Conservation (phyloP, 2,888 invertebrate genomes). For the Phania funesta region DNA sequence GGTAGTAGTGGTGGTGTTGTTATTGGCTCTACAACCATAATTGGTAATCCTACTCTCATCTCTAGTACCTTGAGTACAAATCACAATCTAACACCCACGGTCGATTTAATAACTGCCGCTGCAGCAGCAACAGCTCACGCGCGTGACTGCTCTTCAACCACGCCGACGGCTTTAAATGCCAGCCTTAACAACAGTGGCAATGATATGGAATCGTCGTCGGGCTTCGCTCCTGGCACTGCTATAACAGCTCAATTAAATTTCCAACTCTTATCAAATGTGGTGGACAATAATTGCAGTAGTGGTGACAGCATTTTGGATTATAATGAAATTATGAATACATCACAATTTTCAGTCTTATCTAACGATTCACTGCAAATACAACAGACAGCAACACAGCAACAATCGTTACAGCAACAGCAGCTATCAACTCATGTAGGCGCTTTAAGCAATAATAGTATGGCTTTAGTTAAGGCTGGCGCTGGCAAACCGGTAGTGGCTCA, state of each 20-base stretch:
- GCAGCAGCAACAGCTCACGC: constrained; percentile 43
- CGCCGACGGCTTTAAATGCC: constrained; percentile 46
- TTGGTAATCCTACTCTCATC: constrained; percentile 74
- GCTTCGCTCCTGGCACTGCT: constrained; percentile 68
- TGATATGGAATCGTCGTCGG: constrained; percentile 71
- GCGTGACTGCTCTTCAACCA: constrained; percentile 43
- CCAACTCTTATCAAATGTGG: constrained; percentile 73
- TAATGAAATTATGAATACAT: constrained; percentile 80
- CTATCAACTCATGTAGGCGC: constrained; percentile 18
- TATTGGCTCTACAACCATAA: constrained; percentile 65
- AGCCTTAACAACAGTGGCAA: constrained; percentile 45
- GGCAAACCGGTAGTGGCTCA: constrained; percentile 73
- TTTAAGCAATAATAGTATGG: constrained; percentile 71
- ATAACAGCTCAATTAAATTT: constrained; percentile 77
- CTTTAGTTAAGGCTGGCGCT: constrained; percentile 66
- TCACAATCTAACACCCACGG: constrained; percentile 63
- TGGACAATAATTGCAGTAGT: constrained; percentile 50
- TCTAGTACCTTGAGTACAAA: constrained; percentile 72
- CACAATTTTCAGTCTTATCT: constrained; percentile 80
- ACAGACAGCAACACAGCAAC: constrained; percentile 17
- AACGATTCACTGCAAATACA: constrained; percentile 75
- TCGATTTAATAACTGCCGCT: constrained; percentile 55
- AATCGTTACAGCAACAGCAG: constrained; percentile 34
- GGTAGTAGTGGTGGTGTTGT: constrained; percentile 39
- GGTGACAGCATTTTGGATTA: constrained; percentile 72